These are phyloP conservation scores for Halichoeres trimaculatus DNA, from an alignment of 2,113 vertebrate genomes.

Conservation along the genomic window DNA sequence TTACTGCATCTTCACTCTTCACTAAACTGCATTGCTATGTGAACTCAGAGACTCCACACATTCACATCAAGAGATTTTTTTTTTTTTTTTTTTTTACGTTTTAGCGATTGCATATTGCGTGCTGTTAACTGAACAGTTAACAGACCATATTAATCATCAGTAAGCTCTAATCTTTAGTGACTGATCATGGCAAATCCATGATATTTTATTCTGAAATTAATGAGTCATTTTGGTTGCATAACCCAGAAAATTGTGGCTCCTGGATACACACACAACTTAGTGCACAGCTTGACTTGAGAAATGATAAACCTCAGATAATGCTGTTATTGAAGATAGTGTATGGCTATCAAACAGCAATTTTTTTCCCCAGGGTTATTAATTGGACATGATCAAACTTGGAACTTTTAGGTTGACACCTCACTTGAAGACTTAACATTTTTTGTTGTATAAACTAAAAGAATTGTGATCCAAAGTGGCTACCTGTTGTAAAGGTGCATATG, in stretches of 20 bases:
- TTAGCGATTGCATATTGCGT: neutral
- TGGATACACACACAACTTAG: neutral
- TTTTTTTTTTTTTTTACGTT: neutral
- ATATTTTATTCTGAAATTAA: neutral
- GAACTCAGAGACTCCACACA: neutral
- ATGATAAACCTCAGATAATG: neutral
- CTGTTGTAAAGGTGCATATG: slow-evolving; percentile 1
- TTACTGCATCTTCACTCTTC: neutral
- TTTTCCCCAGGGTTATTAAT: too few species aligned
- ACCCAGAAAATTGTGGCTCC: neutral
- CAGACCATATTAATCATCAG: neutral
- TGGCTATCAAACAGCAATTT: too few species aligned
- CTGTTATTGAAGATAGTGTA: neutral
- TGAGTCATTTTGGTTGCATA: neutral
- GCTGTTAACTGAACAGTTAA: neutral
- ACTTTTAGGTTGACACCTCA: too few species aligned
- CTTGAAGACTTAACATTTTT: too few species aligned
- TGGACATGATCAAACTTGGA: too few species aligned
- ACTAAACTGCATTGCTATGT: too few species aligned
- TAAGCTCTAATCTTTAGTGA: too few species aligned
- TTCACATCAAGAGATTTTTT: neutral
- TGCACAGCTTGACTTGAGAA: neutral
- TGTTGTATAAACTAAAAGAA: neutral
- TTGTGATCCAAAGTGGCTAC: neutral
- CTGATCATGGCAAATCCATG: neutral